A percentile compares a stretch with the other conserved stretches of the same genome.
These are phyloP conservation scores for Pseudochaenichthys georgianus DNA, from an alignment of 2,797 vertebrate genomes.

Conservation along the genomic window DNA sequence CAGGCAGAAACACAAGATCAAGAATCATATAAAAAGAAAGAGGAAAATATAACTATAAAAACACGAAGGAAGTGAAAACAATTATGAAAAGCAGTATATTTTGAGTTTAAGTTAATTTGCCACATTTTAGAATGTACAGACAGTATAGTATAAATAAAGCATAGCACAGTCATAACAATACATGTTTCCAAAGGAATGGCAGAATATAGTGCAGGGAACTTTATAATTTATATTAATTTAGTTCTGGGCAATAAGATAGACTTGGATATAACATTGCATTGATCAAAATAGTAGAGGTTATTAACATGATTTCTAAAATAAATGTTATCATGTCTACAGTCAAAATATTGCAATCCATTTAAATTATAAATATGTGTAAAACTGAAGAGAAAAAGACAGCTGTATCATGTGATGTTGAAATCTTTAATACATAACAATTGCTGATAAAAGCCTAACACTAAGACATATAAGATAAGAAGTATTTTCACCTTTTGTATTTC, in stretches of 20 bases:
- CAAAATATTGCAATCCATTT: neutral
- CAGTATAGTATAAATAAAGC: no score
- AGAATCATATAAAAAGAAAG: neutral
- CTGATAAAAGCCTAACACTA: neutral
- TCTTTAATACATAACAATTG: neutral
- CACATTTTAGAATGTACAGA: fast-evolving
- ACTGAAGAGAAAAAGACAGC: neutral
- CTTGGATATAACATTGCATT: neutral
- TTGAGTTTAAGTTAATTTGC: neutral
- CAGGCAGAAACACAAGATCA: neutral
- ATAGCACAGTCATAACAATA: no score
- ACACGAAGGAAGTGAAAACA: neutral
- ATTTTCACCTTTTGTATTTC: neutral
- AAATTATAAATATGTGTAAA: neutral
- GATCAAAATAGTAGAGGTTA: neutral
- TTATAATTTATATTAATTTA: neutral
- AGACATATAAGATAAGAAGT: neutral
- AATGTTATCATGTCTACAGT: neutral
- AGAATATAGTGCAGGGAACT: neutral
- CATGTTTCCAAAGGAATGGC: neutral
- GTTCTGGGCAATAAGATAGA: neutral
- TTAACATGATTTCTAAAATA: neutral
- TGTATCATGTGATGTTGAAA: neutral
- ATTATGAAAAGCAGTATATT: slow-evolving; percentile 6
- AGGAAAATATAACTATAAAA: slow-evolving; percentile 4